phyloP scores from a whole-genome alignment of 1,140 invertebrate species.

The Drosophila persimilis region DNA sequence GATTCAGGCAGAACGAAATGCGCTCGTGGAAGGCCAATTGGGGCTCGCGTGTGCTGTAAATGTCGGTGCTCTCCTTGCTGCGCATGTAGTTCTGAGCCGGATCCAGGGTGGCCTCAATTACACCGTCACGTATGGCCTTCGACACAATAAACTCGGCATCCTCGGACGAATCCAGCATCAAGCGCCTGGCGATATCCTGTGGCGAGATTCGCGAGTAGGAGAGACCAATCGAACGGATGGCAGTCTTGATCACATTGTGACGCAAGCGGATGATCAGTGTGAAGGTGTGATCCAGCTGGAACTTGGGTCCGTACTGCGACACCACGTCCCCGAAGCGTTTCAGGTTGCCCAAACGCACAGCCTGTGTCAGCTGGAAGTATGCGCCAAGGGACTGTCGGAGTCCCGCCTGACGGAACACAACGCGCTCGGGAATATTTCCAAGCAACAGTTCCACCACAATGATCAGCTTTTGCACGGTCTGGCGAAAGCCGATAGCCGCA shows the following conservation, averaged over 20 bases:
- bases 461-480: constrained; percentile 98
- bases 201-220: constrained; percentile 99
- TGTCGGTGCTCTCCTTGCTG: constrained; percentile 97
- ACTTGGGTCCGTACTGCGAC: constrained; percentile 94
- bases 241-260: constrained; percentile 99
- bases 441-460: constrained; percentile 97
- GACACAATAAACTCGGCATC: constrained; percentile 99
- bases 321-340: constrained; percentile 97
- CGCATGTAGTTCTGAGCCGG: constrained; percentile 98
- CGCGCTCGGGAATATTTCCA: constrained; percentile 98
- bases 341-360: constrained; percentile 97
- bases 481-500: constrained; percentile 98
- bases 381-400: constrained; percentile 94
- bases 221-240: constrained; percentile 97
- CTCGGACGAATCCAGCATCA: constrained; percentile 96
- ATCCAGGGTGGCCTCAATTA: constrained; percentile 98
- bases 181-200: constrained; percentile 95
- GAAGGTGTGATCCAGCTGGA: constrained; percentile 95
- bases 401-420: constrained; percentile 93
- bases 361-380: constrained; percentile 98
- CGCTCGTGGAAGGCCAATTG: constrained; percentile 98
- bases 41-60: constrained; percentile 98
- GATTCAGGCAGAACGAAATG: constrained; percentile 98
- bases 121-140: constrained; percentile 99
- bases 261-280: constrained; percentile 96